Base-by-base conservation (phyloP, 2,797 vertebrate species). In the Crenichthys baileyi region DNA sequence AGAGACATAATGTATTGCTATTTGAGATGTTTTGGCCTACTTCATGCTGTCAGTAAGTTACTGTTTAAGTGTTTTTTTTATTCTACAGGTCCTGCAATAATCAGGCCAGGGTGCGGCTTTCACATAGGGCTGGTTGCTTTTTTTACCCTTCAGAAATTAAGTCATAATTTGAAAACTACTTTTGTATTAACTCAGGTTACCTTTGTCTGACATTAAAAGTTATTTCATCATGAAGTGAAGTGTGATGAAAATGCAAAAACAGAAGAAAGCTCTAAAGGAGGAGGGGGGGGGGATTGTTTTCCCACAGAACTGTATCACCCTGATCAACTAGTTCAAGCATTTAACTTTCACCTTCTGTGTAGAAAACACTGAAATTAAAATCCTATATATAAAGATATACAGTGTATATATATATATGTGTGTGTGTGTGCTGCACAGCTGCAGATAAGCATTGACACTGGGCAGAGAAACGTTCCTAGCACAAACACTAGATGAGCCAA, bases 401-500 rank as follows among this genome's bases (percentile, higher is more conserved):
- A 36, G 31, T 36, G 31, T 36, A 3, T 36, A 36, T 36, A 36
- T 36, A 36, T 36, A 36, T 36, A 36, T 36, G 31, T 36, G 31
- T 36, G 31, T 36, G 31, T 36, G 31, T 36, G 31, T 36, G 31
- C 31, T 36, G 5, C 9, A n/a, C 36, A 44, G 39, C 39, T 44
- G 39, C 22, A 68, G 41, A 22, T n/a, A n/a, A 15, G 46, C 11
- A 9, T 13, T 50, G 12, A 50, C 3, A 13, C 48, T 16, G 48
- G 13, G 13, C 12, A 50, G 12, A 50, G 48, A 50, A 50, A 50
- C 48, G 1, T 50, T 16, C 3, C 86, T 63, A 79, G 26, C 29
- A 78, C 72, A 70, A 75, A 79, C 5, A 50, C 5, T 56, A 55
- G 70, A 81, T 36, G 75, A 76, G 79, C 78, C 18, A 18, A 78